Percentiles rank a stretch among this genome's conserved stretches.
Conservation (phyloP, 2,113 vertebrate species). For the Hydrochoerus hydrochaeris region DNA sequence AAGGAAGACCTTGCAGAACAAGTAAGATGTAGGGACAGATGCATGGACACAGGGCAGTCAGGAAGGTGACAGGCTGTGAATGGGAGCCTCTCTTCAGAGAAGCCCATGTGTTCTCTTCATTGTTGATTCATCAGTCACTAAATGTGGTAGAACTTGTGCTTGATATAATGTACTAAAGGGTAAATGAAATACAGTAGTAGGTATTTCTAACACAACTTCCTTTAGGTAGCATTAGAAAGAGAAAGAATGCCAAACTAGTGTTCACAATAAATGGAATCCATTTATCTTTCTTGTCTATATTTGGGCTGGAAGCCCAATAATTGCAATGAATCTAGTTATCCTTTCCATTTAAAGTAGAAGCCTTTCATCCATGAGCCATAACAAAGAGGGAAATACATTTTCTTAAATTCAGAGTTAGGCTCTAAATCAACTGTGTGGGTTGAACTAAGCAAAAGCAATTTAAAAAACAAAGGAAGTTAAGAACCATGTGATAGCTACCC, state of each 20-base stretch:
- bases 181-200: not conserved
- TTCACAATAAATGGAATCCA: not conserved
- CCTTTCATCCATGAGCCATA: not conserved
- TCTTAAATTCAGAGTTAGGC: conserved; percentile 1
- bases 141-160: not conserved
- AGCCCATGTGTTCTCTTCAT: not conserved
- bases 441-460: not conserved
- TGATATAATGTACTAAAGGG: not conserved
- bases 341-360: not conserved
- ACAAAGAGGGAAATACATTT: not conserved
- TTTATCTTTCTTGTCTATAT: not conserved
- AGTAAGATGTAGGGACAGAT: not conserved
- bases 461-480: not conserved
- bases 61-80: not conserved
- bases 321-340: not conserved
- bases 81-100: not conserved
- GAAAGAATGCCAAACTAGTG: not conserved
- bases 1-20: not conserved
- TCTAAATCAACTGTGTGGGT: not conserved
- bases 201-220: conserved; percentile 6
- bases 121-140: not conserved
- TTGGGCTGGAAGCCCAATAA: not conserved
- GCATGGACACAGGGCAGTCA: fast-evolving
- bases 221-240: not conserved
- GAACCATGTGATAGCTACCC: not conserved